phyloP scores from a whole-genome alignment of 2,113 vertebrate genomes.

The Sphaerodactylus townsendi region DNA sequence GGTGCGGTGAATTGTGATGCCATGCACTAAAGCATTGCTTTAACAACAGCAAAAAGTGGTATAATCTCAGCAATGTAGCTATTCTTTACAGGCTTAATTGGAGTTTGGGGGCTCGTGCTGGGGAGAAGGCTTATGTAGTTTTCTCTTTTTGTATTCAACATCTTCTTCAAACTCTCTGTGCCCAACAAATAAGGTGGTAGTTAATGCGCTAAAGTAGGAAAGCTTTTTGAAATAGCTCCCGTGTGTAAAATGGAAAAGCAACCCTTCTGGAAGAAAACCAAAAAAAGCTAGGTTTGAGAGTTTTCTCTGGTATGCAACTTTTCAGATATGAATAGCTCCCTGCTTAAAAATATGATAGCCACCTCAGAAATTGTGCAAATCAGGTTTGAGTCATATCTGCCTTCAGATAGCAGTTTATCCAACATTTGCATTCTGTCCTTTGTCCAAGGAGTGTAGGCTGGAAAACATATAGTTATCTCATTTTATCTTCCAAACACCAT shows the following conservation, averaged over 20 bases:
- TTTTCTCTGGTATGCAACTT: background rate
- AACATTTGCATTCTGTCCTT: background rate
- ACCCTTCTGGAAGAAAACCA: background rate
- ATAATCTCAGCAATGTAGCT: conserved; percentile 27
- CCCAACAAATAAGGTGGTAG: background rate
- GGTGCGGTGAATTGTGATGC: background rate
- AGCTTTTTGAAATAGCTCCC: background rate
- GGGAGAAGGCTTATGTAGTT: background rate
- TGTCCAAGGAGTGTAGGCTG: background rate
- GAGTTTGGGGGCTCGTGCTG: conserved; percentile 31
- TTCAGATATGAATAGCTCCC: background rate
- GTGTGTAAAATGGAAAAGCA: background rate
- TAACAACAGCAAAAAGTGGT: conserved; percentile 44
- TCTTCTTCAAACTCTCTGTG: background rate
- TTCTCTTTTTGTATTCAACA: background rate
- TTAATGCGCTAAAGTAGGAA: background rate
- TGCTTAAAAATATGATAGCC: background rate
- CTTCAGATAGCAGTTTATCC: background rate
- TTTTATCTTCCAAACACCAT: too few species aligned
- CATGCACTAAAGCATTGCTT: conserved; percentile 20
- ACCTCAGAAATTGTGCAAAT: background rate
- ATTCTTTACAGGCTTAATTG: conserved; percentile 57
- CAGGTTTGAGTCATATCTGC: background rate
- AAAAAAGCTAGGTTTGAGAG: background rate
- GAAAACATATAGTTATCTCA: background rate